phyloP scores from a whole-genome alignment of 2,797 vertebrate species.

The Podarcis siculus region DNA sequence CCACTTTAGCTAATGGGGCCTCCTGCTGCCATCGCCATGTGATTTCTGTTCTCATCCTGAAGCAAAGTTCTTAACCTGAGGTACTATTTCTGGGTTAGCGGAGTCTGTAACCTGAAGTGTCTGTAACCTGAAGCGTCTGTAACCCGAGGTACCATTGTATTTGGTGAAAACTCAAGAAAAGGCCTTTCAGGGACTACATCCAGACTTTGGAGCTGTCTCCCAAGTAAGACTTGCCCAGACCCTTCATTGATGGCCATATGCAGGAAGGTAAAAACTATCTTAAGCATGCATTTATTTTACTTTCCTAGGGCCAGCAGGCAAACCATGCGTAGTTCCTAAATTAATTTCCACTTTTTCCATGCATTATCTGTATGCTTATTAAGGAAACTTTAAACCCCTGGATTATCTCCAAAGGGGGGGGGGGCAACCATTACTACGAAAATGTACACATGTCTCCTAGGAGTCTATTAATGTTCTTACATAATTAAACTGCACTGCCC shows the following conservation, averaged over 20 bases:
- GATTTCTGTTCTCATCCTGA: too few species aligned
- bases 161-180: background rate
- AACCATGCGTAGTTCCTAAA: background rate
- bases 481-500: background rate
- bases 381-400: background rate
- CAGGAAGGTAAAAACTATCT: too few species aligned
- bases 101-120: too few species aligned
- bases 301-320: background rate
- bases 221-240: too few species aligned
- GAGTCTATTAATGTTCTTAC: background rate
- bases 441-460: background rate
- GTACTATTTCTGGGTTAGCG: too few species aligned
- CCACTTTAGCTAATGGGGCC: too few species aligned
- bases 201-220: background rate
- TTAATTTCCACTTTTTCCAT: background rate
- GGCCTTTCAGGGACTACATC: background rate
- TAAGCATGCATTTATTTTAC: too few species aligned
- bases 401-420: background rate
- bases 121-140: too few species aligned
- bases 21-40: too few species aligned
- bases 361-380: background rate
- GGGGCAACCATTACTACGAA: background rate
- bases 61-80: too few species aligned
- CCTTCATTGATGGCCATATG: too few species aligned
- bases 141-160: background rate